Base-by-base conservation (phyloP, 2,797 vertebrate species). In the Onychomys torridus region DNA sequence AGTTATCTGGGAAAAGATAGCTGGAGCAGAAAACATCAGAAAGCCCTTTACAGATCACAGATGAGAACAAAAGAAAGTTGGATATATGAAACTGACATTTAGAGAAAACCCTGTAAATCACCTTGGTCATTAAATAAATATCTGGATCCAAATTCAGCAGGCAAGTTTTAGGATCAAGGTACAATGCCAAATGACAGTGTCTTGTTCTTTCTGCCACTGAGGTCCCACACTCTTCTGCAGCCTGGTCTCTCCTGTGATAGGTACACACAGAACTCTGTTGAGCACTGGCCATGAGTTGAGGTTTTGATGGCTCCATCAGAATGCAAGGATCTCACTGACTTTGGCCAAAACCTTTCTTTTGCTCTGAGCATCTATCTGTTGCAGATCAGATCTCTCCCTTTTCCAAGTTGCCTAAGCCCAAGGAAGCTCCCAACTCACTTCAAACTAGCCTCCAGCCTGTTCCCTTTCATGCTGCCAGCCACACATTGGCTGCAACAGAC, bases 1-100 rank as follows among this genome's bases (percentile, higher is more conserved):
- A 96, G 75, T 91, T 77, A 89, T 23, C 67, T 91, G 34, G 89
- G 46, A 79, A 73, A 83, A 78, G 84, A 91, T 46, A 43, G 75
- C 49, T 37, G 67, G 81, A 29, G 76, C 79, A 90, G 89, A 52
- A 43, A 89, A 32, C 69, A 95, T 76, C 78, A 93, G 89, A 92
- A 91, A 91, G 32, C 12, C 87, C 67, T 89, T 88, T 40, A 83
- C 40, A 89, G 88, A 86, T 52, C 73, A 77, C 5, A 46, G 65
- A 86, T 40, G 73, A 84, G 65, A 93, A 32, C 75, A 77, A 81
- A 67, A 83, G 5, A 13, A 37, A 77, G n/a, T 37, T 23, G 40
- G 19, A 49, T 40, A 8, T 17, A 43, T 6, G 37, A 37, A 92
- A 52, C 25, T 49, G 75, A 73, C 61, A n/a, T 52, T 86, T 63